These are phyloP conservation scores for Penelope pileata DNA, from an alignment of 2,113 vertebrate species.

Conservation along the genomic window DNA sequence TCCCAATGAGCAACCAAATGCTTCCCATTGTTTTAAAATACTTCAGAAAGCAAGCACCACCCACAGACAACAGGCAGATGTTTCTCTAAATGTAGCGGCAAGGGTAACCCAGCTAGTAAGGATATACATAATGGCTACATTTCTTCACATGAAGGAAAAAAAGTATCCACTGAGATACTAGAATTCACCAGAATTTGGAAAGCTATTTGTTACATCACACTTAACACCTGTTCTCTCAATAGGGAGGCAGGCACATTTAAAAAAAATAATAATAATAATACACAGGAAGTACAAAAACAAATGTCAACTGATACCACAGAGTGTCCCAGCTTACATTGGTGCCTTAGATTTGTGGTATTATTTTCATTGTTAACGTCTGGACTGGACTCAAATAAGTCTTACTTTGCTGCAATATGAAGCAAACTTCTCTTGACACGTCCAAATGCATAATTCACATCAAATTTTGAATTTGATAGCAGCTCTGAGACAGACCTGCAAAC, in stretches of 20 bases:
- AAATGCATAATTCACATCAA: conserved; percentile 99
- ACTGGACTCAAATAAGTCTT: conserved; percentile 74
- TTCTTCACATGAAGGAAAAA: background rate
- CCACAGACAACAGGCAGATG: background rate
- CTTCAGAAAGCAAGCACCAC: background rate
- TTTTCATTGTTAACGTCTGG: conserved; percentile 62
- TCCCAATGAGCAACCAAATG: background rate
- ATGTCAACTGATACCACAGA: conserved; percentile 31
- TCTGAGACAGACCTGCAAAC: conserved; percentile 91
- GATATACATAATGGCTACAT: background rate
- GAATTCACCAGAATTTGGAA: background rate
- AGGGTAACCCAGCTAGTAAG: background rate
- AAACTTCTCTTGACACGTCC: conserved; percentile 98
- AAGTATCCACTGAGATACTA: background rate
- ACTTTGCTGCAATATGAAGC: conserved; percentile 99
- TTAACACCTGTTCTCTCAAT: background rate
- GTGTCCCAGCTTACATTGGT: conserved; percentile 68
- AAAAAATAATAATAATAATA: background rate
- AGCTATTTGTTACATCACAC: background rate
- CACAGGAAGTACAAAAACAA: conserved; percentile 1
- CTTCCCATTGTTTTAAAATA: background rate
- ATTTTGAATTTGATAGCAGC: conserved; percentile 96
- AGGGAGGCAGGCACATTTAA: background rate
- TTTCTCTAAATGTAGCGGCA: background rate
- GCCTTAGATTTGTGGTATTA: conserved; percentile 59